These are phyloP conservation scores for Thunnus albacares DNA, from an alignment of 2,797 vertebrate species.

Conservation along the genomic window DNA sequence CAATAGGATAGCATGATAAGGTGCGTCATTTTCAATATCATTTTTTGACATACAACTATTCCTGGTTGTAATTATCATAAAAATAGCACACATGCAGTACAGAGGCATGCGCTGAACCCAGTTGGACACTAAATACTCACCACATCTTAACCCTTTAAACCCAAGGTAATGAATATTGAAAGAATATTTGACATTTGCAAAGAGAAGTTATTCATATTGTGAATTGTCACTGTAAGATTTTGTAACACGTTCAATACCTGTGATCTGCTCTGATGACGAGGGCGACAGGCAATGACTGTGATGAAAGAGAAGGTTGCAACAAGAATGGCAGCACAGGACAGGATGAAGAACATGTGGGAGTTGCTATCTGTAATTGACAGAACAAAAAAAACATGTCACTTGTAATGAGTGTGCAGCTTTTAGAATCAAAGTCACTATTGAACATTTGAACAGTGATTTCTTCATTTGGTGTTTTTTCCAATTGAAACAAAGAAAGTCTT, in stretches of 20 bases:
- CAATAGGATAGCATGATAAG: not conserved
- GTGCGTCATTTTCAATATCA: not conserved
- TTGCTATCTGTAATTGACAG: slow-evolving; percentile 76
- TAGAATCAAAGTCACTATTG: not conserved
- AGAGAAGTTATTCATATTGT: not conserved
- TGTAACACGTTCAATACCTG: slow-evolving; percentile 80
- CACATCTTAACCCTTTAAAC: not conserved
- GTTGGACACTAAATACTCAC: not conserved
- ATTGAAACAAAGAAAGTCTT: not conserved
- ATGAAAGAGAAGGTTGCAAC: slow-evolving; percentile 86
- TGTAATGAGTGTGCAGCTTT: not conserved
- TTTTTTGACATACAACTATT: not conserved
- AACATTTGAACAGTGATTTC: not conserved
- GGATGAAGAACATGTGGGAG: slow-evolving; percentile 85
- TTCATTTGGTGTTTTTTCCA: not conserved
- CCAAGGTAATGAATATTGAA: not conserved
- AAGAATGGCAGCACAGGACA: slow-evolving; percentile 86
- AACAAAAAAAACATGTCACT: not conserved
- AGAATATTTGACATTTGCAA: not conserved
- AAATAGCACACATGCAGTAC: not conserved
- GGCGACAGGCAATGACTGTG: slow-evolving; percentile 84
- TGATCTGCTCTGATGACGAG: slow-evolving; percentile 69
- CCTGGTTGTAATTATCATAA: no score
- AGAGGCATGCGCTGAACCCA: not conserved
- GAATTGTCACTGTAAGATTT: not conserved